phyloP scores from a whole-genome alignment of 2,888 invertebrate species.

The Dendrolimus pini region DNA sequence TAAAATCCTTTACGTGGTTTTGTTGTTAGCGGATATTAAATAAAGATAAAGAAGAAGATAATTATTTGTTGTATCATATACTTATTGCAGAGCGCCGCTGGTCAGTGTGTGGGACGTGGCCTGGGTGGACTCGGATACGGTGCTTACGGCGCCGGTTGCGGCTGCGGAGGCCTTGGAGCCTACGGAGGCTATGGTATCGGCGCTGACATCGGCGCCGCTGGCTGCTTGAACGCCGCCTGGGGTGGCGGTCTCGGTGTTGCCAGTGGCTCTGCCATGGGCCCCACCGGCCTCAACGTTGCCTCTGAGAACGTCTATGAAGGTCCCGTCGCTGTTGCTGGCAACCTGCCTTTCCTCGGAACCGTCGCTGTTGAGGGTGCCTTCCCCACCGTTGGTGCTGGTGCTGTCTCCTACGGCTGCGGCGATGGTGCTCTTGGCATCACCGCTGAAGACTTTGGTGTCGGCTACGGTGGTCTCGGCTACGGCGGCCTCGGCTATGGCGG shows the following conservation, averaged over 20 bases:
- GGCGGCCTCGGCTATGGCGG: not conserved
- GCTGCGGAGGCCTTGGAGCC: conserved; percentile 1
- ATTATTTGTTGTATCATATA: no score
- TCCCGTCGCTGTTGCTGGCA: conserved; percentile 19
- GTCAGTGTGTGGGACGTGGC: conserved; percentile 8
- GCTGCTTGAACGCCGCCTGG: conserved; percentile 2
- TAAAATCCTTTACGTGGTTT: no score
- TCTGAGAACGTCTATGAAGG: conserved; percentile 29
- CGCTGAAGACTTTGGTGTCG: conserved; percentile 7
- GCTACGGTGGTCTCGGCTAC: not conserved
- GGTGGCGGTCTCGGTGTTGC: conserved; percentile 5
- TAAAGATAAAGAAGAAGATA: no score
- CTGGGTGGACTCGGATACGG: not conserved
- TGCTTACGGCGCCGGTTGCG: conserved; percentile 4
- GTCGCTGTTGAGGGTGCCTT: conserved; percentile 21
- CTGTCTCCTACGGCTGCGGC: conserved; percentile 21
- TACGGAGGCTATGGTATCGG: conserved; percentile 2
- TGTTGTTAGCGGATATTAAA: no score
- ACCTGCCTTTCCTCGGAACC: conserved; percentile 26
- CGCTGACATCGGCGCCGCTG: conserved; percentile 1
- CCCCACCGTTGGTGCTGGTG: conserved; percentile 21
- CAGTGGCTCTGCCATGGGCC: conserved; percentile 20
- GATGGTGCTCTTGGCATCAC: conserved; percentile 7
- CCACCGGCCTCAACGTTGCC: conserved; percentile 12
- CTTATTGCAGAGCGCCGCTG: conserved; percentile 4